Conservation (phyloP, 2,113 vertebrate species). For the Synchiropus splendidus region DNA sequence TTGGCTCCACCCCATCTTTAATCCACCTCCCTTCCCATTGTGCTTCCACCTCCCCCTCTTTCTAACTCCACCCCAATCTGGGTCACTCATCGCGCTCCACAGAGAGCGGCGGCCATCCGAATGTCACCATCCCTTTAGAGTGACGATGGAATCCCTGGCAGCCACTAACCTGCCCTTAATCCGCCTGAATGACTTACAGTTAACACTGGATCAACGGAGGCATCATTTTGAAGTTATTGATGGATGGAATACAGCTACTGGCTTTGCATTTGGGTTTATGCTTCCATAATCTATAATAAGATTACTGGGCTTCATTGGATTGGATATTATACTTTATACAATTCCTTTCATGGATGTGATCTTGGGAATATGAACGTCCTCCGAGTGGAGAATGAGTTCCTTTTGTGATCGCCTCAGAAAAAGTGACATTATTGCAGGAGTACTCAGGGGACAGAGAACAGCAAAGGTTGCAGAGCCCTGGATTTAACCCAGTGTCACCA, state of each 20-base stretch:
- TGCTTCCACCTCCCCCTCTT: conserved; percentile 6
- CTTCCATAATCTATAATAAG: no score
- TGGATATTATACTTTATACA: no score
- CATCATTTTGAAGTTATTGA: no score
- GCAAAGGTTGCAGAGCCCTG: conserved; percentile 20
- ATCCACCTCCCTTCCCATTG: conserved; percentile 14
- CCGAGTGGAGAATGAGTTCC: no score
- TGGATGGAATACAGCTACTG: no score
- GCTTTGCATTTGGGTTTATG: no score
- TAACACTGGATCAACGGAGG: no score
- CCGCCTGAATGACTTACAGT: conserved; percentile 6
- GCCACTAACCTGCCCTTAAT: conserved; percentile 53
- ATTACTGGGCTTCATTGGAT: no score
- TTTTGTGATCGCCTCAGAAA: not conserved
- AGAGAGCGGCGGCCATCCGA: conserved; percentile 39
- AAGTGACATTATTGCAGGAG: no score
- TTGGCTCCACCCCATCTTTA: conserved; percentile 17
- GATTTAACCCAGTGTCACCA: conserved; percentile 15
- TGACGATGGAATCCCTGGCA: conserved; percentile 40
- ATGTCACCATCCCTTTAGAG: conserved; percentile 56
- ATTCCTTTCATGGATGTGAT: no score
- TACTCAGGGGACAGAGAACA: conserved; percentile 1
- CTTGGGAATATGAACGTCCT: no score
- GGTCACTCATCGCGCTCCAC: conserved; percentile 48
- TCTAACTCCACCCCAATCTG: conserved; percentile 37